Evolutionary conservation across 2,888 invertebrate genomes (phyloP), one percentile per base, ranked within the genome.

Genomic region (Sinopyrophorus schimmeli): DNA sequence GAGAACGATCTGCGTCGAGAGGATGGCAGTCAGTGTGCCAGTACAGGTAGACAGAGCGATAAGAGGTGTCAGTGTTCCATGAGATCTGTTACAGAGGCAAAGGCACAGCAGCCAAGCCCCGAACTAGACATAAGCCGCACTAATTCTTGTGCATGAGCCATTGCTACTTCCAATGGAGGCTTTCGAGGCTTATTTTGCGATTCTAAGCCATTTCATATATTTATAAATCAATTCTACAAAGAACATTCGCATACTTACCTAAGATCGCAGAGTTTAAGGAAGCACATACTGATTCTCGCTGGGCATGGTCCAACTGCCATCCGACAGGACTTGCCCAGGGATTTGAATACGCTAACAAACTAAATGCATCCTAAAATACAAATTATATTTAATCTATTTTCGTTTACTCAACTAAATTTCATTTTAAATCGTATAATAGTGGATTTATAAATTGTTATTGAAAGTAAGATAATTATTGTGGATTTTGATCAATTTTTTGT

Each of bases 311-410:
- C 65, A 98, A 80, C 75, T 96, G 94, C 89, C 92, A 93, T 53
- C 95, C 95, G 53, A 97, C 88, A 10, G 96, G 96, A 75, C 95
- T 95, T 69, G 86, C 87, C 94, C 94, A 96, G 17, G 97, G 98
- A 79, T 98, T 96, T 63, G 93, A 89, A 77, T 98, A 98, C 34
- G 97, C 97, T 70, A 98, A 80, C 70, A 98, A 81, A 78, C 96
- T 96, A 80, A 97, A 98, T 69, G 97, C 97, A 76, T 97, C 92
- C 89, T 95, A 78, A 15, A 67, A 58, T n/a, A n/a, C n/a, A n/a
- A n/a, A n/a, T n/a, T n/a, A n/a, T n/a, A n/a, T n/a, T n/a, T n/a
- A n/a, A n/a, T n/a, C n/a, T n/a, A n/a, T n/a, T n/a, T n/a, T n/a
- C n/a, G n/a, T n/a, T n/a, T n/a, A n/a, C n/a, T n/a, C n/a, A n/a